Evolutionary conservation across 2,888 invertebrate species (phyloP).

Genomic region (Melitaea athalia): DNA sequence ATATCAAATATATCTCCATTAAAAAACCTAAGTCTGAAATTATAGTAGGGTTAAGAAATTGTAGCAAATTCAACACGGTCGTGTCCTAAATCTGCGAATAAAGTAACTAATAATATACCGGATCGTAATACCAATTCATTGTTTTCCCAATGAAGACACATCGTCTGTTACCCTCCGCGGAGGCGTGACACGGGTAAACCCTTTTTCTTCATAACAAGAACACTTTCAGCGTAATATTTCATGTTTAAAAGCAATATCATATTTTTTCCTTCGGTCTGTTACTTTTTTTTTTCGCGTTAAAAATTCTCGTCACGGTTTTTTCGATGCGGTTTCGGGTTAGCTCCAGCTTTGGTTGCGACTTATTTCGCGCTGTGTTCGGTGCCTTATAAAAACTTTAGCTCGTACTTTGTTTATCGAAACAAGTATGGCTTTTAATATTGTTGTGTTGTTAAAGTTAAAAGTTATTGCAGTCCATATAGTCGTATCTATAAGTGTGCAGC

Average conservation of each 20-base stretch:
- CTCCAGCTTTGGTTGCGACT: not conserved
- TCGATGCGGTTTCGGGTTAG: not conserved
- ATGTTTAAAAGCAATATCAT: conserved; percentile 78
- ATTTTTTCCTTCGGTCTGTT: conserved; percentile 55
- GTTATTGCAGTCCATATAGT: too few species aligned
- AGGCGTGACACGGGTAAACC: conserved; percentile 69
- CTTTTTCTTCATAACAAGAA: conserved; percentile 71
- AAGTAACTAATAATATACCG: conserved; percentile 38
- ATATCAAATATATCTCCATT: not conserved
- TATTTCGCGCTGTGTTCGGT: not conserved
- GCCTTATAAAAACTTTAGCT: not conserved
- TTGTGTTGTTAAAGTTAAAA: too few species aligned
- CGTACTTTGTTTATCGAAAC: too few species aligned
- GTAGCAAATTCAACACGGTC: conserved; percentile 8
- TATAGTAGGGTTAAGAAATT: not conserved
- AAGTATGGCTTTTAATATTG: too few species aligned
- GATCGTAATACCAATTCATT: conserved; percentile 64
- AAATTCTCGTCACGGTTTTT: conserved; percentile 27
- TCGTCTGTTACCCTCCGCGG: conserved; percentile 42
- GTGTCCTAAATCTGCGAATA: conserved; percentile 16
- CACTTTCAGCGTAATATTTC: conserved; percentile 67
- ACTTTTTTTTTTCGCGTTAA: conserved; percentile 23
- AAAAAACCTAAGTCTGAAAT: not conserved
- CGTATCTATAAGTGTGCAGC: too few species aligned
- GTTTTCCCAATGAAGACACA: conserved; percentile 71